Conservation (phyloP, 2,113 vertebrate genomes). For the Miniopterus natalensis region DNA sequence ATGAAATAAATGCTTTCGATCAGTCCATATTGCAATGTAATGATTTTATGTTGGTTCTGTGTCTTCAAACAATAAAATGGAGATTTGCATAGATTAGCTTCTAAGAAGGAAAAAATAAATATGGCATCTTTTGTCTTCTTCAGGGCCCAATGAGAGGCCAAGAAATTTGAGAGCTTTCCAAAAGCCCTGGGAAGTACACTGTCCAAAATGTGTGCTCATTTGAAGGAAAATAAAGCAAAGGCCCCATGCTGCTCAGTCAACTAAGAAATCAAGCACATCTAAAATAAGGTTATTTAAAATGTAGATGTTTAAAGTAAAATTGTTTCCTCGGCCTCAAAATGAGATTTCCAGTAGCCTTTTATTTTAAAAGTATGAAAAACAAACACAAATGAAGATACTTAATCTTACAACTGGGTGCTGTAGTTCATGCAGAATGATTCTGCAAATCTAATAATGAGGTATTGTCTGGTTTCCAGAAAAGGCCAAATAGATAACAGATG, state of each 20-base stretch:
- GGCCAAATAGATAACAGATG: background rate
- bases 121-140: background rate
- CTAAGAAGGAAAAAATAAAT: background rate
- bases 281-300: conserved; percentile 9
- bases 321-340: background rate
- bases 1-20: conserved; percentile 56
- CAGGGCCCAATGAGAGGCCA: background rate
- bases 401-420: background rate
- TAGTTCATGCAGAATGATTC: background rate
- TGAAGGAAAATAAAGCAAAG: background rate
- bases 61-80: background rate
- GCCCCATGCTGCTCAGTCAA: background rate
- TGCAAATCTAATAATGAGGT: background rate
- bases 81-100: conserved; percentile 25
- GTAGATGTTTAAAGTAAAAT: conserved; percentile 14
- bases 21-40: background rate
- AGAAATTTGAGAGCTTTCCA: conserved; percentile 23
- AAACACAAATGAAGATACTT: background rate
- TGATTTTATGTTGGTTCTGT: background rate
- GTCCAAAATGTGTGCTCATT: background rate
- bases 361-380: background rate
- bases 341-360: background rate
- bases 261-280: background rate
- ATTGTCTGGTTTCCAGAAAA: background rate
- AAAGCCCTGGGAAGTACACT: background rate